These are phyloP conservation scores for Dasyornis broadbenti DNA, from an alignment of 2,113 vertebrate genomes.

Conservation along the genomic window DNA sequence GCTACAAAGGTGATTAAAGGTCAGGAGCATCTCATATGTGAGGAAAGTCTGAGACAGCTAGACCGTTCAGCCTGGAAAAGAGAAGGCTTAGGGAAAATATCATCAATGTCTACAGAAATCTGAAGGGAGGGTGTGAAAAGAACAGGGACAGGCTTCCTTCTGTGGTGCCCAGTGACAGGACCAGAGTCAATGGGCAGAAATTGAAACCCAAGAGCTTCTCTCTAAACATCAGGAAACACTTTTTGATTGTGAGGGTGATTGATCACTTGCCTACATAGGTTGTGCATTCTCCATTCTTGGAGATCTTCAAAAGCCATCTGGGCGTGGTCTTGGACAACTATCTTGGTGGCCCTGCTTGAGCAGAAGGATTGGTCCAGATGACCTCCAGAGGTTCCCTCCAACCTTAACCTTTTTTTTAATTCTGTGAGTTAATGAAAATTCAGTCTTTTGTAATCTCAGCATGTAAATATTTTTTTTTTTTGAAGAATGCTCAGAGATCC, in stretches of 20 bases:
- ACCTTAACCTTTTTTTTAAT: background rate
- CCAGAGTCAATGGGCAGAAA: background rate
- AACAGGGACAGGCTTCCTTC: background rate
- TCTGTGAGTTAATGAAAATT: background rate
- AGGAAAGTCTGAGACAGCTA: background rate
- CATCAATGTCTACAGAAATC: background rate
- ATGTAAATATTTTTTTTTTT: background rate
- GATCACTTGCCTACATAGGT: rapidly evolving
- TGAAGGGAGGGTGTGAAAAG: background rate
- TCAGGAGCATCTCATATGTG: background rate
- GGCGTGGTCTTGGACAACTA: background rate
- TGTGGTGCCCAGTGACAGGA: background rate
- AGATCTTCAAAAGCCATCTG: background rate
- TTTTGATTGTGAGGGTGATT: background rate
- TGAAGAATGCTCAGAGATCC: background rate
- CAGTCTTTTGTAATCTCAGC: background rate
- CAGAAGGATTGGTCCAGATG: background rate
- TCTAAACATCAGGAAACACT: background rate
- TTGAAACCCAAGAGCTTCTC: background rate
- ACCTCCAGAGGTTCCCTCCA: background rate
- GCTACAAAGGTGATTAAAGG: background rate
- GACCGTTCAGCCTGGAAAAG: background rate
- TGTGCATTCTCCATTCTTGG: background rate
- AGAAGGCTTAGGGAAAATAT: background rate
- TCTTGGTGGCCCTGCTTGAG: background rate